Conservation (phyloP, 1,140 invertebrate genomes). For the Zaprionus vittiger region DNA sequence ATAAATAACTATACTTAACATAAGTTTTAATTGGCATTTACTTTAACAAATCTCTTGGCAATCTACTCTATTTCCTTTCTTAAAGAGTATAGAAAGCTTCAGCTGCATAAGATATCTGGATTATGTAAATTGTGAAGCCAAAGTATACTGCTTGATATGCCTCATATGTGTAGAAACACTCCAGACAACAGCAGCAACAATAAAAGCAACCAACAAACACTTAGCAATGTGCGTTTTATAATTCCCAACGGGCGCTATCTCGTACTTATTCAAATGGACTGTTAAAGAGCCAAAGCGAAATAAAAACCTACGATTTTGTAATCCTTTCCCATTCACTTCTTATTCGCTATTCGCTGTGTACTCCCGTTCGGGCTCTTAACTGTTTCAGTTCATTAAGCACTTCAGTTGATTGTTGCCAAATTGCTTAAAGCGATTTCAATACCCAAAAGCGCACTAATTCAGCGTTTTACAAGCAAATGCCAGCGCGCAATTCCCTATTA, state of each 20-base stretch:
- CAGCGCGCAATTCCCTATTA: constrained; percentile 50
- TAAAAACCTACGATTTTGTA: constrained; percentile 4
- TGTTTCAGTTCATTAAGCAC: constrained; percentile 31
- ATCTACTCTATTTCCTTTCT: background rate
- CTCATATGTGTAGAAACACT: background rate
- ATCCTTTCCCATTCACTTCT: constrained; percentile 14
- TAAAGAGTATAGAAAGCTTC: background rate
- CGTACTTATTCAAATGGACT: constrained; percentile 1
- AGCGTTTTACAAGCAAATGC: constrained; percentile 32
- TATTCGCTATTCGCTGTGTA: background rate
- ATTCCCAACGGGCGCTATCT: background rate
- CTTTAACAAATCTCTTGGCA: background rate
- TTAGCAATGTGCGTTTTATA: constrained; percentile 4
- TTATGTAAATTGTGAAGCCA: background rate
- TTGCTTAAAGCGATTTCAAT: constrained; percentile 37
- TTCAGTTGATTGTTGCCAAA: constrained; percentile 33
- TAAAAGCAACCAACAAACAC: constrained; percentile 3
- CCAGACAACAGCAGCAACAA: background rate
- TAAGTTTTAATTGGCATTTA: background rate
- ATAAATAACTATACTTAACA: background rate
- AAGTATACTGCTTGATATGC: background rate
- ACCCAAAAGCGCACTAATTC: constrained; percentile 40
- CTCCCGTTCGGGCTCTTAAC: constrained; percentile 8
- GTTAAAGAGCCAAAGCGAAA: constrained; percentile 14
- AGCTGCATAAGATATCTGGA: background rate